These are phyloP conservation scores for Boulengeromyrus knoepffleri DNA, from an alignment of 2,113 vertebrate genomes.

Conservation along the genomic window DNA sequence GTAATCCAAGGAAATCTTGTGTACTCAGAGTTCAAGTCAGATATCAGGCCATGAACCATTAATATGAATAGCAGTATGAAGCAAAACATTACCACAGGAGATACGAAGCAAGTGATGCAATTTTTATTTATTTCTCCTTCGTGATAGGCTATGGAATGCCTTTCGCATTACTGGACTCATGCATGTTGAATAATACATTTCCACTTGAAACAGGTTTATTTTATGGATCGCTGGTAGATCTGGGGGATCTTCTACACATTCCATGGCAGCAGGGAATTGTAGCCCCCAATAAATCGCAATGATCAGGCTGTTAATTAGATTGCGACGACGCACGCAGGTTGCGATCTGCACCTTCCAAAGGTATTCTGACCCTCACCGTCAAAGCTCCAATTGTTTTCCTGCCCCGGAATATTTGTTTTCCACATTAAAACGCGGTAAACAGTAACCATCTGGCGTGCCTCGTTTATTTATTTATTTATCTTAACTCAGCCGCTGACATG, in stretches of 20 bases:
- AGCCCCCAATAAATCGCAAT: neutral
- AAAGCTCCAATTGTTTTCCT: neutral
- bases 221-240: neutral
- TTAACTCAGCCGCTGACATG: neutral
- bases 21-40: neutral
- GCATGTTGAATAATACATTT: neutral
- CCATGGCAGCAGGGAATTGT: neutral
- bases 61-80: conserved; percentile 2
- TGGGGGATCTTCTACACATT: neutral
- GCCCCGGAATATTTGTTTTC: conserved; percentile 19
- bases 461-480: conserved; percentile 4
- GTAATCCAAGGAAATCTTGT: conserved; percentile 13
- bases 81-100: neutral
- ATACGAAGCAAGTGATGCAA: neutral
- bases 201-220: neutral
- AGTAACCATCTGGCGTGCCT: conserved; percentile 19
- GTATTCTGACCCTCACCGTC: neutral
- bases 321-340: neutral
- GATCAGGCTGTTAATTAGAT: neutral
- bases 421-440: conserved; percentile 13
- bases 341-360: neutral
- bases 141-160: neutral
- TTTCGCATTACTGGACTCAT: neutral
- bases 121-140: neutral
- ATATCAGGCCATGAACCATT: neutral